Evolutionary conservation across 2,797 vertebrate species (phyloP), one percentile per base, ranked within the genome.

Genomic region (Sebastes kiyomatsui): DNA sequence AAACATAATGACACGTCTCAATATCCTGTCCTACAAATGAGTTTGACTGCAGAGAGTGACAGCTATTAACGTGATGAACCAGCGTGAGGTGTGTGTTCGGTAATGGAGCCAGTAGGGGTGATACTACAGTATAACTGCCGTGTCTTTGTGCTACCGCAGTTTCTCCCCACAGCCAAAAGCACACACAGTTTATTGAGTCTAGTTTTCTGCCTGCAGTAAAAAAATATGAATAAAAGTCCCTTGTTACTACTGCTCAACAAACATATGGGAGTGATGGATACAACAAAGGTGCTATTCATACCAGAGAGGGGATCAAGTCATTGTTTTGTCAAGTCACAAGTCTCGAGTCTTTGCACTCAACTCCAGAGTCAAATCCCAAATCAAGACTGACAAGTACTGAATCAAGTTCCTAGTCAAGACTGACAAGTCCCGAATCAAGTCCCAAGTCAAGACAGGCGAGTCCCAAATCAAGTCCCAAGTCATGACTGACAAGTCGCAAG

Each of bases 101-200:
- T 83, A 80, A 83, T 81, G 62, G 54, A 81, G 55, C 27, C 68
- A 75, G 75, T 49, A 33, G 64, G 23, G 56, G 60, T 66, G 77
- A 80, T 55, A n/a, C 11, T 54, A 20, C 42, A 35, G 22, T 58
- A 38, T 8, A 55, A 77, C 49, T 62, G 75, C 25, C 52, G 27
- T 67, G 32, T 77, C 65, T 76, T 58, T 69, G 33, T 58, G 25
- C 35, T 55, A 60, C n/a, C 52, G 46, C 5, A 54, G 60, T 62
- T 61, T 80, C 25, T 65, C 49, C 32, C 22, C 25, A 69, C 28
- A 74, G 62, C 22, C 54, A 75, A 67, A 79, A 6, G 52, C 30
- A 71, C 16, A 38, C 9, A 32, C 25, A 46, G 6, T 66, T 69
- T 9, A 62, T 81, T 72, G 56, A 13, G 42, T 56, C 38, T 68